These are phyloP conservation scores for Drosophila novamexicana DNA, from an alignment of 1,140 invertebrate species.

Conservation along the genomic window DNA sequence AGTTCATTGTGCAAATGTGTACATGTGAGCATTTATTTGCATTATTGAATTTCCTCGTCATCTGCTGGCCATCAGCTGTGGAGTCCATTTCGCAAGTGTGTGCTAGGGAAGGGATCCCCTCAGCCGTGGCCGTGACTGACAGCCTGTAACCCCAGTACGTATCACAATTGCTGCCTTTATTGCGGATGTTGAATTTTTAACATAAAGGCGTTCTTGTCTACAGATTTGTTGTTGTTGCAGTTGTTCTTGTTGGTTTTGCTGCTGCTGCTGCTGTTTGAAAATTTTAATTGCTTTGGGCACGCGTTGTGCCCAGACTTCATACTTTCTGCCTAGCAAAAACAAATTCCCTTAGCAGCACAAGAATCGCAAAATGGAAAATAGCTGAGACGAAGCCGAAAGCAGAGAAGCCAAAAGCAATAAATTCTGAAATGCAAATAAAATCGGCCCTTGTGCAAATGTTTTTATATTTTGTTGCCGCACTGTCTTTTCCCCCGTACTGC, in stretches of 20 bases:
- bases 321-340: slow-evolving; percentile 20
- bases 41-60: slow-evolving; percentile 64
- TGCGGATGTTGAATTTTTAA: slow-evolving; percentile 50
- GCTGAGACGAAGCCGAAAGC: slow-evolving; percentile 23
- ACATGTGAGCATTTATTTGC: slow-evolving; percentile 18
- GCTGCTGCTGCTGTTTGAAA: slow-evolving; percentile 21
- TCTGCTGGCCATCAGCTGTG: slow-evolving; percentile 51
- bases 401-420: slow-evolving; percentile 57
- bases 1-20: not conserved
- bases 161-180: slow-evolving; percentile 29
- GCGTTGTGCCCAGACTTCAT: slow-evolving; percentile 20
- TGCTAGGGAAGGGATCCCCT: slow-evolving; percentile 28
- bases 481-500: slow-evolving; percentile 4
- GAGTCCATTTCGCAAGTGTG: not conserved
- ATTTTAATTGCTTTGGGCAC: slow-evolving; percentile 73
- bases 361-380: slow-evolving; percentile 55
- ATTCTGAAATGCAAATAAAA: slow-evolving; percentile 73
- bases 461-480: slow-evolving; percentile 24
- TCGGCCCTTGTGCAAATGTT: slow-evolving; percentile 41
- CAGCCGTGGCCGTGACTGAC: slow-evolving; percentile 72
- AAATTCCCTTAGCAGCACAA: slow-evolving; percentile 56
- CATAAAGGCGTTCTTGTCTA: slow-evolving; percentile 48
- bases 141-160: slow-evolving; percentile 57
- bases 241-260: slow-evolving; percentile 34
- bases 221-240: slow-evolving; percentile 40